Evolutionary conservation across 1,140 invertebrate species (phyloP).

Genomic region (Pseudachorutes palmiensis): DNA sequence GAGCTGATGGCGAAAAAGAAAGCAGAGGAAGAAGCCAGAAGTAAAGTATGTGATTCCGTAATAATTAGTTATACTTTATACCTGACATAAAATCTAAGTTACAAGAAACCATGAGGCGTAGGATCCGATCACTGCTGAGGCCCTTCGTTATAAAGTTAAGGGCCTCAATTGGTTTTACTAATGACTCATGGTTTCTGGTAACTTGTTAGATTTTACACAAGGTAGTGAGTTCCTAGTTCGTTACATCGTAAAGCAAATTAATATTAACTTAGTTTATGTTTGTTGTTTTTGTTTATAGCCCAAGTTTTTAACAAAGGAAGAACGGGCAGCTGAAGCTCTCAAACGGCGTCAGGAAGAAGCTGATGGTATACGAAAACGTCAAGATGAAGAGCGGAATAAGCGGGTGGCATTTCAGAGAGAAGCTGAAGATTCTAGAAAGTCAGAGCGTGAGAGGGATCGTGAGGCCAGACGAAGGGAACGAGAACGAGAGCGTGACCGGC

Average conservation of each 20-base stretch:
- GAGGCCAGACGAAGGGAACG: conserved; percentile 42
- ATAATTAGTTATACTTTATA: background rate
- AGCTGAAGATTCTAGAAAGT: conserved; percentile 46
- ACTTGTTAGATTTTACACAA: too few species aligned
- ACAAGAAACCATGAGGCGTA: too few species aligned
- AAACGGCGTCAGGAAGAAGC: conserved; percentile 80
- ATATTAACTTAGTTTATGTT: background rate
- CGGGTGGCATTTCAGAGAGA: conserved; percentile 52
- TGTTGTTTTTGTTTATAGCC: conserved; percentile 55
- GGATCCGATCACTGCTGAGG: too few species aligned
- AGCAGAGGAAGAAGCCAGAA: conserved; percentile 83
- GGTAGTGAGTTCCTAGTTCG: too few species aligned
- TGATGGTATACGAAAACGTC: conserved; percentile 54
- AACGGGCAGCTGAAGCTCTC: conserved; percentile 79
- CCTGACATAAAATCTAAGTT: background rate
- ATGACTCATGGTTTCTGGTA: too few species aligned
- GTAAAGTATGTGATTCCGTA: conserved; percentile 52
- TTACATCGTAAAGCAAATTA: background rate
- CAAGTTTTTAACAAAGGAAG: conserved; percentile 93
- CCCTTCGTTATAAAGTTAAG: too few species aligned
- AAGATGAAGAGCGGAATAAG: conserved; percentile 63
- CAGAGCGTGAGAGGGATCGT: conserved; percentile 40
- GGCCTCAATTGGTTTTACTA: too few species aligned
- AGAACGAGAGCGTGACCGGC: conserved; percentile 44
- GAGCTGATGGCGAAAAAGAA: conserved; percentile 93